Percentiles rank a stretch among this genome's conserved stretches.
Evolutionary conservation across 2,797 vertebrate genomes (phyloP).

Genomic region (Bucorvus abyssinicus): DNA sequence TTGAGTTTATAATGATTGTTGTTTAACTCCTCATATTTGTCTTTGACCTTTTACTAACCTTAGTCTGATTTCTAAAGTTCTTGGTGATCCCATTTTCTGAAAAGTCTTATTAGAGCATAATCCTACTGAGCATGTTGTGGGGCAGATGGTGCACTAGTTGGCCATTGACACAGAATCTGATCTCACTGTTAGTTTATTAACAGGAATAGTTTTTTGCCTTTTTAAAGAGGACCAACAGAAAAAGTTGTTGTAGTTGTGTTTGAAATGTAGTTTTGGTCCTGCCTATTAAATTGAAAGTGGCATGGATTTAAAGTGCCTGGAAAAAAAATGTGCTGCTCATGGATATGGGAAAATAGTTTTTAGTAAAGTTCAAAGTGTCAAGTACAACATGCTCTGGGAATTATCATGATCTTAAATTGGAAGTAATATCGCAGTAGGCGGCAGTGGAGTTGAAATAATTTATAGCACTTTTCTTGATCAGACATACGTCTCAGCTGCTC

Average conservation of each 20-base stretch:
- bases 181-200: slow-evolving; percentile 37
- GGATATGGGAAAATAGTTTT: neutral
- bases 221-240: neutral
- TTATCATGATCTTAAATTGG: neutral
- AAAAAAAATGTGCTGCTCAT: neutral
- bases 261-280: neutral
- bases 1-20: neutral
- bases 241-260: neutral
- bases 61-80: slow-evolving; percentile 52
- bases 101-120: slow-evolving; percentile 61
- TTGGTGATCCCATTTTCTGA: slow-evolving; percentile 61
- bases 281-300: neutral
- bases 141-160: slow-evolving; percentile 48
- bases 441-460: neutral
- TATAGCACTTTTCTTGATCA: neutral
- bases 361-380: neutral
- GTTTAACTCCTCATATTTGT: slow-evolving; percentile 15
- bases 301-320: neutral
- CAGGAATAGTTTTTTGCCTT: slow-evolving; percentile 14
- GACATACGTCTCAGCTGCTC: neutral
- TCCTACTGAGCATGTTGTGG: slow-evolving; percentile 49
- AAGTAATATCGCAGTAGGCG: neutral
- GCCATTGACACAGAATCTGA: slow-evolving; percentile 46
- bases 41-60: slow-evolving; percentile 57
- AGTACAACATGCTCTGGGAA: neutral